Conservation (phyloP, 2,113 vertebrate species). For the Heloderma charlesbogerti region DNA sequence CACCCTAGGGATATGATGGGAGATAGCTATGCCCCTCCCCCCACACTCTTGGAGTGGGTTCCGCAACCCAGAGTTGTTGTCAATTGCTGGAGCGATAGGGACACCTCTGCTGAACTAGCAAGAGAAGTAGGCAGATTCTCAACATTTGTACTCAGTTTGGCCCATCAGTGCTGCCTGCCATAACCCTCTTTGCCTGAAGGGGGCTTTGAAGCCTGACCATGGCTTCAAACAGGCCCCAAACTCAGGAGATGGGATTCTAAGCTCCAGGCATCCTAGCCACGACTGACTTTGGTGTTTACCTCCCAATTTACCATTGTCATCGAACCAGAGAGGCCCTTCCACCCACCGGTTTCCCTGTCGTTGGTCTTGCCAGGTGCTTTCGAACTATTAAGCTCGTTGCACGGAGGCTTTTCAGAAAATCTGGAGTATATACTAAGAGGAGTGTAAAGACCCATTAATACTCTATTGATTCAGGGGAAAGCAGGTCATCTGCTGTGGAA, state of each 20-base stretch:
- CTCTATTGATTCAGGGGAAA: conserved; percentile 30
- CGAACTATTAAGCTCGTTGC: background rate
- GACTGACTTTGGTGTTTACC: background rate
- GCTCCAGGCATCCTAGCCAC: background rate
- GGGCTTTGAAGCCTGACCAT: background rate
- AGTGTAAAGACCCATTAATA: background rate
- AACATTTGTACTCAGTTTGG: too few relatives aligned
- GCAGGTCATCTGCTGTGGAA: conserved; percentile 42
- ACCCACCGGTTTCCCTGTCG: fast-evolving
- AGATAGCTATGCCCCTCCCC: too few relatives aligned
- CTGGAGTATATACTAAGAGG: conserved; percentile 5
- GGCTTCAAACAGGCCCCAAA: too few relatives aligned
- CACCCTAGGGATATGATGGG: too few relatives aligned
- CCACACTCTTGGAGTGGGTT: too few relatives aligned
- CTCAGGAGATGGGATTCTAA: background rate
- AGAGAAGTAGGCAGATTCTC: too few relatives aligned
- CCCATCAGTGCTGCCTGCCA: background rate
- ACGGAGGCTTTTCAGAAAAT: background rate
- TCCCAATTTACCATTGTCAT: background rate
- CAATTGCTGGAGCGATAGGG: too few relatives aligned
- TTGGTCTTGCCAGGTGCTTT: background rate
- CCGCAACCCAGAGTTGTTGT: too few relatives aligned
- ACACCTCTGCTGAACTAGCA: too few relatives aligned
- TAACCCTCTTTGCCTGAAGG: background rate
- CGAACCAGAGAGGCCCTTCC: background rate